Percentiles rank a stretch among this genome's conserved stretches.
These are phyloP conservation scores for Ictidomys tridecemlineatus DNA, from an alignment of 2,113 vertebrate genomes.

Conservation along the genomic window DNA sequence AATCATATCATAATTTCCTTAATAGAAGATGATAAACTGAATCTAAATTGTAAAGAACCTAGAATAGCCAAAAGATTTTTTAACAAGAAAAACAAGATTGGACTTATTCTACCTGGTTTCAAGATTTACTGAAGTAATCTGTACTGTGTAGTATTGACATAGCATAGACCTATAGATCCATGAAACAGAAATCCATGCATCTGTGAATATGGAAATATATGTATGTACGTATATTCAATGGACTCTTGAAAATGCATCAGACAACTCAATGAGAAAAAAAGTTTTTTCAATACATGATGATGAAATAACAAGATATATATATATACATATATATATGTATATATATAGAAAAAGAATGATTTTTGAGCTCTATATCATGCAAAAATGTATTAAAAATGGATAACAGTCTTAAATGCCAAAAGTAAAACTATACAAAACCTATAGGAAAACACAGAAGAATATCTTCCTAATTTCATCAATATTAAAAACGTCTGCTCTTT, in stretches of 20 bases:
- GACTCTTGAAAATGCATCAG: constrained; percentile 34
- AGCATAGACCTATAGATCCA: background rate
- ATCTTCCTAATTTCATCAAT: constrained; percentile 7
- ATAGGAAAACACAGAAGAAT: constrained; percentile 16
- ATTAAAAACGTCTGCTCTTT: constrained; percentile 34
- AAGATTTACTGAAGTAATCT: constrained; percentile 36
- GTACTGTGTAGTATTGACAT: background rate
- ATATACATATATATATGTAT: background rate
- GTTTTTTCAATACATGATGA: constrained; percentile 19
- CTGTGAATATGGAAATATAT: background rate
- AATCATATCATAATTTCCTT: background rate
- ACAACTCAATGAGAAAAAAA: constrained; percentile 20
- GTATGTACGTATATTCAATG: background rate
- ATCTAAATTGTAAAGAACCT: background rate
- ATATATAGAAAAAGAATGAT: constrained; percentile 6
- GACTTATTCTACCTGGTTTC: background rate
- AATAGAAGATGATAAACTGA: constrained; percentile 11
- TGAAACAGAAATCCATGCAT: background rate
- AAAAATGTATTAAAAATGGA: constrained; percentile 7
- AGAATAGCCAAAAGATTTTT: constrained; percentile 29
- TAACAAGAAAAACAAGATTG: constrained; percentile 14
- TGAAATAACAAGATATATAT: background rate
- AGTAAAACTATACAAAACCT: background rate
- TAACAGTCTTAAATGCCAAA: background rate
- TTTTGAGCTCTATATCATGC: background rate